Percentiles rank a stretch among this genome's conserved stretches.
Conservation (phyloP, 2,113 vertebrate genomes). For the Chloroceryle aenea region DNA sequence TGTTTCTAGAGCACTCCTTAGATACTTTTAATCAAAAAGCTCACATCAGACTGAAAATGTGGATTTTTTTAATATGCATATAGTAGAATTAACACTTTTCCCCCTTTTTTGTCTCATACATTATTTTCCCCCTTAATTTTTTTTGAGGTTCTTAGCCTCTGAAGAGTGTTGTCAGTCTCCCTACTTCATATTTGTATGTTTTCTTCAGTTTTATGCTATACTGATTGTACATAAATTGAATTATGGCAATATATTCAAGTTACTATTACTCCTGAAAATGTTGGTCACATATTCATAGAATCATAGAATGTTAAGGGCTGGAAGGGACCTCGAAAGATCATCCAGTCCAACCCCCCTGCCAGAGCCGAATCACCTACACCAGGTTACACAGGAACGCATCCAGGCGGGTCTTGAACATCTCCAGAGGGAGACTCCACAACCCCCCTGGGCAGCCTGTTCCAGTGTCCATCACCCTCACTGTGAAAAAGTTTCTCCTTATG, state of each 20-base stretch:
- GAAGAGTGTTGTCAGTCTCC: neutral
- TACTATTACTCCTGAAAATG: neutral
- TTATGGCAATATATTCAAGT: neutral
- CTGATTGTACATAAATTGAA: neutral
- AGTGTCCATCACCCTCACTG: no score
- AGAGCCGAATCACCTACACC: no score
- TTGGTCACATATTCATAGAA: neutral
- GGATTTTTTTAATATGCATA: neutral
- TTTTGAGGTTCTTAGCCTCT: neutral
- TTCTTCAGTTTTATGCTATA: neutral
- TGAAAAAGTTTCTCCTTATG: no score
- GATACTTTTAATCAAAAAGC: neutral
- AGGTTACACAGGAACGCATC: no score
- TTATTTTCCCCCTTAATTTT: neutral
- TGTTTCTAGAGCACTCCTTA: neutral
- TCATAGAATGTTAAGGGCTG: no score
- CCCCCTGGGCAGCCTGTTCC: no score
- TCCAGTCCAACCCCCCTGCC: no score
- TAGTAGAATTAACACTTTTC: neutral
- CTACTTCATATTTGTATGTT: neutral
- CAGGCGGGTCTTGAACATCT: no score
- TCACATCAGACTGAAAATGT: neutral
- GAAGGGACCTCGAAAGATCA: no score
- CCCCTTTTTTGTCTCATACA: neutral
- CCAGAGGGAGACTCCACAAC: no score